Evolutionary conservation across 2,113 vertebrate species (phyloP).

Genomic region (Chaetura pelagica): DNA sequence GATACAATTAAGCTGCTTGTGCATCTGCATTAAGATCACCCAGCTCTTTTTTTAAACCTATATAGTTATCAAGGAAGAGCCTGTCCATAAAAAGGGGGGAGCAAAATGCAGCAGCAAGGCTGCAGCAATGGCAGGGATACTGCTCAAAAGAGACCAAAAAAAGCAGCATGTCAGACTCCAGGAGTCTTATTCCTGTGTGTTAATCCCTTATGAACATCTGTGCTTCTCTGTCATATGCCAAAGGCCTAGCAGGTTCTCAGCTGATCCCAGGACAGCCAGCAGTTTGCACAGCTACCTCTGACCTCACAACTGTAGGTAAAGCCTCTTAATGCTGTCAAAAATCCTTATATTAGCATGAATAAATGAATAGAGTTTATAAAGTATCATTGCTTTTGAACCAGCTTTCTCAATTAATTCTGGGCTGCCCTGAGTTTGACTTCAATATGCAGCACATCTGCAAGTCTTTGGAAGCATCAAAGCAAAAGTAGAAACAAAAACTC

Average conservation of each 20-base stretch:
- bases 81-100: background rate
- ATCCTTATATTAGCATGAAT: conserved; percentile 43
- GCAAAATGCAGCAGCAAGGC: background rate
- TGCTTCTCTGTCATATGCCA: background rate
- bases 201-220: accelerated
- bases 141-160: background rate
- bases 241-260: background rate
- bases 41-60: background rate
- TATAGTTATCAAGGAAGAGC: background rate
- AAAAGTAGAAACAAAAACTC: conserved; percentile 60
- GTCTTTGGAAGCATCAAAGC: conserved; percentile 82
- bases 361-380: conserved; percentile 74
- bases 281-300: background rate
- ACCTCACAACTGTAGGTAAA: background rate
- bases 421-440: conserved; percentile 67
- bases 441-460: conserved; percentile 65
- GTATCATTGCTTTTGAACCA: conserved; percentile 61
- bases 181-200: background rate
- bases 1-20: background rate
- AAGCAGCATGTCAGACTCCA: background rate
- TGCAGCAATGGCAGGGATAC: background rate
- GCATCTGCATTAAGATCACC: background rate
- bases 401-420: conserved; percentile 79
- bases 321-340: background rate
- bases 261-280: background rate